Evolutionary conservation across 1,140 invertebrate species (phyloP), one percentile per base, ranked within the genome.

Genomic region (Lepidotrigona ventralis): DNA sequence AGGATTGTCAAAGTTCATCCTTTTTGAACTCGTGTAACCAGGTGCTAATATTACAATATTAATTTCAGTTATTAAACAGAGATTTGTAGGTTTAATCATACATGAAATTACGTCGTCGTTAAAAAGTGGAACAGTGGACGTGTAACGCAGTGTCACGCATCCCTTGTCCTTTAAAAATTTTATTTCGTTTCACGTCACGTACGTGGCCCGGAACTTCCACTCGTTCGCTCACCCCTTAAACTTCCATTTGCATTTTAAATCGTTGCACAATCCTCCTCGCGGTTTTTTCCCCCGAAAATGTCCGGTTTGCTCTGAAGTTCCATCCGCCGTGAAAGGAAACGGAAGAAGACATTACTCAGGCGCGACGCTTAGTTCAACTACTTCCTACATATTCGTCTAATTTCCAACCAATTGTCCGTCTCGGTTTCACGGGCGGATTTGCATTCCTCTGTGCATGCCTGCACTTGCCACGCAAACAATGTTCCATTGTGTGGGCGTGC

Each of bases 381-480:
- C 66, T 69, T n/a, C 11, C 46, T 54, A 21, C 29, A 23, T 9
- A 46, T 46, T 64, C 70, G 69, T 64, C 23, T 74, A 81, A 81
- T 81, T 74, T 74, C 26, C n/a, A 74, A 81, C 17, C 70, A 26
- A 64, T 58, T 21, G 66, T 23, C 54, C 4, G 33, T 19, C 2
- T 14, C 14, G 46, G 68, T 46, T 26, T 33, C 66, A 23, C 17
- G 69, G 14, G 21, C 19, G 11, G 29, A 75, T 75, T 81, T 66
- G 58, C 79, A 66, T 75, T 66, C n/a, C 29, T 21, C 17, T 17
- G 58, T 23, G 51, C 2, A 33, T n/a, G n/a, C 11, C 51, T 71
- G 70, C 64, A 56, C 39, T 81, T 46, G 63, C 51, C 83, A 74
- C 78, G 56, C 72, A 76, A 73, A 82, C 83, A 76, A 78, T 56